phyloP scores from a whole-genome alignment of 1,140 invertebrate genomes.

The Sycophaga agraensis region DNA sequence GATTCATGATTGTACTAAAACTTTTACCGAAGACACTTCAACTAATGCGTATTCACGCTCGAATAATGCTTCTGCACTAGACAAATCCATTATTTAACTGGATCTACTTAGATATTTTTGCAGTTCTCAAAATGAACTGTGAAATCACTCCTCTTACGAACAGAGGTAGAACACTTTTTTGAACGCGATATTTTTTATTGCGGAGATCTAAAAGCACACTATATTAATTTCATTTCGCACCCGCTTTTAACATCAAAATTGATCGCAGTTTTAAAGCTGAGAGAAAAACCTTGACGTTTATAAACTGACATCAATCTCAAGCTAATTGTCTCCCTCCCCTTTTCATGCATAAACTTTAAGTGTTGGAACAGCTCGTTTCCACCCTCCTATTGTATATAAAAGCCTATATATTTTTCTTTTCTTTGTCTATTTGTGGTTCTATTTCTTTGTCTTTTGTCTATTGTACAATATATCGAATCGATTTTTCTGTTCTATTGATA shows the following conservation, averaged over 20 bases:
- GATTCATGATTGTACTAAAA: neutral
- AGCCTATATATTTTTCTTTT: neutral
- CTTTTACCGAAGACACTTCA: neutral
- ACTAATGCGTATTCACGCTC: constrained; percentile 10
- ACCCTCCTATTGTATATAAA: neutral
- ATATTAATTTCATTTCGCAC: no score
- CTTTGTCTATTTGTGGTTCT: neutral
- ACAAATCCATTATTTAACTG: constrained; percentile 22
- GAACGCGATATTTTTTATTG: neutral
- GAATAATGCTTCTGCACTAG: constrained; percentile 24
- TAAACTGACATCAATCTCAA: neutral
- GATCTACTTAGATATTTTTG: neutral
- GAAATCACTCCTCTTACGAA: constrained; percentile 18
- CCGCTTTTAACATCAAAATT: neutral
- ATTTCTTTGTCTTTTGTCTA: constrained; percentile 4
- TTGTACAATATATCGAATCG: constrained; percentile 29
- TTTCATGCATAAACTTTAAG: neutral
- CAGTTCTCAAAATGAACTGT: neutral
- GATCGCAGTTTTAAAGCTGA: neutral
- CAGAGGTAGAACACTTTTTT: constrained; percentile 7
- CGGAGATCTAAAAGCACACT: neutral
- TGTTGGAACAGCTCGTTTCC: constrained; percentile 4
- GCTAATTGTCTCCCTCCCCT: neutral
- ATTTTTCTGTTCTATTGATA: constrained; percentile 10
- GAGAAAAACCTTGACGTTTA: neutral